phyloP scores from a whole-genome alignment of 2,888 invertebrate genomes.

The Adineta ricciae region DNA sequence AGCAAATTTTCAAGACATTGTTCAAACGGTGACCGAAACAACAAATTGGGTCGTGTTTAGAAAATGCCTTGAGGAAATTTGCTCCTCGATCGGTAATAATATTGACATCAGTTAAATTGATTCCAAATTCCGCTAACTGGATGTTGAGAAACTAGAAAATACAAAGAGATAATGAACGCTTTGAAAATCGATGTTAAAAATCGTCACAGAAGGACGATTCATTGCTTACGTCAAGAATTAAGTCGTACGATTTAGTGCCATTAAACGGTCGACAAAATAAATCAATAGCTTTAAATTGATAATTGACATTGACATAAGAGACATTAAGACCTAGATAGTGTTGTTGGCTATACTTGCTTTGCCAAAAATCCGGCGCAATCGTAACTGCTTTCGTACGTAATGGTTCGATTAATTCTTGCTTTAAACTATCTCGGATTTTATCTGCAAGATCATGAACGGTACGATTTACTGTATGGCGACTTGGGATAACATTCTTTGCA shows the following conservation, averaged over 20 bases:
- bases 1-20: too few relatives aligned
- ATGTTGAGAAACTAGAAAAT: neutral
- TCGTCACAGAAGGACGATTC: too few relatives aligned
- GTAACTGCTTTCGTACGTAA: neutral
- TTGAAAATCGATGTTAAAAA: too few relatives aligned
- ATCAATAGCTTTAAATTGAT: neutral
- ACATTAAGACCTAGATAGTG: neutral
- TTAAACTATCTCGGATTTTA: neutral
- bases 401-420: neutral
- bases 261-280: neutral
- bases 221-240: neutral
- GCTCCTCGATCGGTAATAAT: neutral
- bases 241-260: neutral
- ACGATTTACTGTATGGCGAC: neutral
- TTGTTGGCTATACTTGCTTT: neutral
- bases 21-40: too few relatives aligned
- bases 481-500: neutral
- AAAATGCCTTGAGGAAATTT: too few relatives aligned
- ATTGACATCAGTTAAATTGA: neutral
- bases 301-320: neutral
- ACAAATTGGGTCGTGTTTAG: too few relatives aligned
- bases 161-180: neutral
- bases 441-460: neutral
- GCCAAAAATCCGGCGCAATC: neutral
- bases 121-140: neutral